Conservation (phyloP, 2,797 vertebrate species). For the Pantherophis vulpinus region DNA sequence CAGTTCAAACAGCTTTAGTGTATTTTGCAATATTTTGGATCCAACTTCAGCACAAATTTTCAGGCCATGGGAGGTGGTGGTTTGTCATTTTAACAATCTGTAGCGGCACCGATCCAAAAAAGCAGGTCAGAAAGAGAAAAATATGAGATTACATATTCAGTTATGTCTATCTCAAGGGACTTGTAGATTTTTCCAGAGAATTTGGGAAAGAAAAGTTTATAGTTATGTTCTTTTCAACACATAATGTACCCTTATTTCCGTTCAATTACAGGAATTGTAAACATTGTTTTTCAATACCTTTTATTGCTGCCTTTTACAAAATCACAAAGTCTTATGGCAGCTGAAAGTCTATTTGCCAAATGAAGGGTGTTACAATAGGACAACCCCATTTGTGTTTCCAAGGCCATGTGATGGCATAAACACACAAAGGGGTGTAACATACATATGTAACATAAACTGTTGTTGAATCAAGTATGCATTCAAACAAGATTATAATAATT, state of each 20-base stretch:
- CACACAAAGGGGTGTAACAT: neutral
- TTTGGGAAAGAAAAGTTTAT: neutral
- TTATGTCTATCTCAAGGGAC: neutral
- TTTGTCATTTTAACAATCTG: neutral
- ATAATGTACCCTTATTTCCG: neutral
- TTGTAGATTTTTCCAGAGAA: neutral
- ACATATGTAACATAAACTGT: neutral
- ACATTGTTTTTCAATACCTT: neutral
- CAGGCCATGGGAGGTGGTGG: neutral
- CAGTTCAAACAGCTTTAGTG: neutral
- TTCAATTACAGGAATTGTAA: neutral
- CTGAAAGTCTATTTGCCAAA: neutral
- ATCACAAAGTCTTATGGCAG: neutral
- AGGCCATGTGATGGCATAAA: neutral
- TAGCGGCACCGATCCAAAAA: neutral
- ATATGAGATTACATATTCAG: neutral
- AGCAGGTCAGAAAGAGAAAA: neutral
- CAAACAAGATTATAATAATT: neutral
- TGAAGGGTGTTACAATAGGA: neutral
- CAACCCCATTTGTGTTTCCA: neutral
- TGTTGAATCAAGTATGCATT: neutral
- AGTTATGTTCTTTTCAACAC: neutral
- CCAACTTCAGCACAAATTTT: neutral
- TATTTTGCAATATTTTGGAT: neutral
- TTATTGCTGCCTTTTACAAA: neutral